Conservation (phyloP, 64 coral and sea anemone genomes). For the Hydrozoanthus tunicans region DNA sequence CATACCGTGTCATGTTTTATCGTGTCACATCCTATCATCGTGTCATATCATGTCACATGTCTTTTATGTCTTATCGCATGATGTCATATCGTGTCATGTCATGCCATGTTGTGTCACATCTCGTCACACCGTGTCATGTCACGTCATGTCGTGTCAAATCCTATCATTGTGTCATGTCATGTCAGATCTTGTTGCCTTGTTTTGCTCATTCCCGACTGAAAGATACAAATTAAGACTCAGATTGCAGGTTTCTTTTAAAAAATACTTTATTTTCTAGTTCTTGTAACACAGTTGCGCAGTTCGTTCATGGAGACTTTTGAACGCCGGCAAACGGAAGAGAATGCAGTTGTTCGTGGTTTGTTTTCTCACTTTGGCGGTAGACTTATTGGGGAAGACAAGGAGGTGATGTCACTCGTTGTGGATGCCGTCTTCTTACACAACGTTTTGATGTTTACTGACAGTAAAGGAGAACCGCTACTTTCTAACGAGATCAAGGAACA, state of each 20-base stretch:
- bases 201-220: too few species aligned
- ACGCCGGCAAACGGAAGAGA: slow-evolving; percentile 88
- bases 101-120: too few species aligned
- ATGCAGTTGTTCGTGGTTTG: slow-evolving; percentile 77
- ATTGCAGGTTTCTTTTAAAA: neutral
- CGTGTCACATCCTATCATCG: too few species aligned
- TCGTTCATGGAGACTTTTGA: slow-evolving; percentile 86
- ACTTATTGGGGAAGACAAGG: slow-evolving; percentile 65
- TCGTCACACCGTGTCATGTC: too few species aligned
- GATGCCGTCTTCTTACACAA: slow-evolving; percentile 87
- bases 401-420: slow-evolving; percentile 63
- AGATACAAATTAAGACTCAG: too few species aligned
- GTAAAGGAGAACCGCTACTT: slow-evolving; percentile 62
- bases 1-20: too few species aligned
- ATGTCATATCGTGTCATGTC: too few species aligned
- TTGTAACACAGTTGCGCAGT: slow-evolving; percentile 43
- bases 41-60: too few species aligned
- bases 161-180: too few species aligned
- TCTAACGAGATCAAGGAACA: slow-evolving; percentile 81
- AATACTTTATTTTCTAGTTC: slow-evolving; percentile 21
- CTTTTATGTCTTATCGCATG: too few species aligned
- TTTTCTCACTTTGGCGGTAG: slow-evolving; percentile 78
- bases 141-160: too few species aligned
- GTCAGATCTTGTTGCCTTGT: too few species aligned
- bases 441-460: slow-evolving; percentile 74